These are phyloP conservation scores for Mormyrops attenuatus DNA, from an alignment of 2,797 vertebrate genomes.

Conservation along the genomic window DNA sequence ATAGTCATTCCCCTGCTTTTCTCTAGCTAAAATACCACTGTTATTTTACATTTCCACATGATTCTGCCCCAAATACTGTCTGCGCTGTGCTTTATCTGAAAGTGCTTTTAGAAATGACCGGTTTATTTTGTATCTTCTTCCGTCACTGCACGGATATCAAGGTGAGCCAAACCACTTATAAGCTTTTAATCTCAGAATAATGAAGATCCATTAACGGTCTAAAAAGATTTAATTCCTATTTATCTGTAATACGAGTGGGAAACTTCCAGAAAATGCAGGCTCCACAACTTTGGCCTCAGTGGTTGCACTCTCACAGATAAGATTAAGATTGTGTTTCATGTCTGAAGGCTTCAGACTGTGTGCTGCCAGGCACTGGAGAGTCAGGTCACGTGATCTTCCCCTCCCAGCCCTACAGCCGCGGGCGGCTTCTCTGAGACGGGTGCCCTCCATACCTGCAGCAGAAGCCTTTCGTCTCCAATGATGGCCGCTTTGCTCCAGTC, in stretches of 20 bases:
- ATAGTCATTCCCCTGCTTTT: not conserved
- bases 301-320: not conserved
- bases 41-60: not conserved
- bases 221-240: not conserved
- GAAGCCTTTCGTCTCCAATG: conserved; percentile 67
- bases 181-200: conserved; percentile 7
- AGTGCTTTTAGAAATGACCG: not conserved
- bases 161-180: not conserved
- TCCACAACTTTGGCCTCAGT: not conserved
- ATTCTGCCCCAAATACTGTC: not conserved
- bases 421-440: not conserved
- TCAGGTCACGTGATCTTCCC: not conserved
- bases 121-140: not conserved
- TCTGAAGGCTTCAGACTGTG: conserved; percentile 3
- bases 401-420: not conserved
- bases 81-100: not conserved
- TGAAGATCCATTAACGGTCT: not conserved
- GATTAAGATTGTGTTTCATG: conserved; percentile 2
- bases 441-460: conserved; percentile 64
- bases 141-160: conserved; percentile 6
- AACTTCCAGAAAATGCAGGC: not conserved
- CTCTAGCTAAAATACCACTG: not conserved
- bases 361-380: not conserved
- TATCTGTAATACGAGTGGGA: not conserved
- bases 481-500: conserved; percentile 73